A percentile compares a stretch with the other conserved stretches of the same genome.
Evolutionary conservation across 2,113 vertebrate genomes (phyloP).

Genomic region (Eudyptes chrysolophus): DNA sequence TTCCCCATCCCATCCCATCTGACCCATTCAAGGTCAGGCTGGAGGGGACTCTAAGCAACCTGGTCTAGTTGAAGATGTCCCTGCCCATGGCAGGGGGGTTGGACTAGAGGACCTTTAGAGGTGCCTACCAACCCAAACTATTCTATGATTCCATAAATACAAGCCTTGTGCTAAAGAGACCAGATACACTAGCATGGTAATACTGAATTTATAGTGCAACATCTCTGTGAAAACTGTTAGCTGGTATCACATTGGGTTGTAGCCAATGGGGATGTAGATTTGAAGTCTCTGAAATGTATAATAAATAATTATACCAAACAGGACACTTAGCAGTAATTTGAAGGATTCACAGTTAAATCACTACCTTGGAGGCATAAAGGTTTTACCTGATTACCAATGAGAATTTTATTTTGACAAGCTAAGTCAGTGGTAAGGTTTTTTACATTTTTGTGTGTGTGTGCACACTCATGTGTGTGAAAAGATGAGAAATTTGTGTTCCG

Average conservation of each 20-base stretch:
- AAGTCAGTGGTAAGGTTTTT: background rate
- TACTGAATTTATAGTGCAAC: background rate
- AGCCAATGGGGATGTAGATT: background rate
- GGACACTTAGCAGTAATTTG: background rate
- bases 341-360: background rate
- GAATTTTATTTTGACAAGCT: background rate
- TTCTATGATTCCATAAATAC: too few relatives aligned
- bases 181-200: background rate
- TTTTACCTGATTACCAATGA: background rate
- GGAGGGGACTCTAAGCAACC: too few relatives aligned
- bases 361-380: background rate
- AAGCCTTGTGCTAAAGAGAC: background rate
- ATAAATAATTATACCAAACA: background rate
- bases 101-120: too few relatives aligned
- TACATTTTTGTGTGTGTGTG: background rate
- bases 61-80: too few relatives aligned
- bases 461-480: background rate
- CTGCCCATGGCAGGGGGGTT: too few relatives aligned
- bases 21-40: too few relatives aligned
- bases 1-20: background rate
- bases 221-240: background rate
- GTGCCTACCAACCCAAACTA: too few relatives aligned
- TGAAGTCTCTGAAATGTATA: background rate
- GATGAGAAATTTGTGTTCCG: background rate
- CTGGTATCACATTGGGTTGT: background rate